Evolutionary conservation across 2,888 invertebrate genomes (phyloP).

Genomic region (Patella ulyssiponensis): DNA sequence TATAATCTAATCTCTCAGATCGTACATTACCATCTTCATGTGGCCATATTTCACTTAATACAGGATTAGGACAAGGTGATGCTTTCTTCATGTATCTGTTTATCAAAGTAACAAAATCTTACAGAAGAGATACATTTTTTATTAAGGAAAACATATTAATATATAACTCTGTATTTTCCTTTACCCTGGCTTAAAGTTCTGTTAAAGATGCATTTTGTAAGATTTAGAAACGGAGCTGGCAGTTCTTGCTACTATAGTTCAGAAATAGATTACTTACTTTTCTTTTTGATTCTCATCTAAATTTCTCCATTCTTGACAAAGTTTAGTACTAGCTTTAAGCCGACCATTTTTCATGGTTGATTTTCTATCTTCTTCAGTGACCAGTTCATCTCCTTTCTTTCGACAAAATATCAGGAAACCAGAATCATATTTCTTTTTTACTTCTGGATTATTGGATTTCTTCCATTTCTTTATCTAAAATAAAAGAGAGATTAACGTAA

Average conservation of each 20-base stretch:
- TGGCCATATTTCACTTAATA: slow-evolving; percentile 80
- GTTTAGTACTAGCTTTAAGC: slow-evolving; percentile 74
- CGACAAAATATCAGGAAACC: slow-evolving; percentile 61
- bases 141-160: too few relatives aligned
- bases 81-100: slow-evolving; percentile 64
- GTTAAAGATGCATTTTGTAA: too few relatives aligned
- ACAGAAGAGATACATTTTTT: too few relatives aligned
- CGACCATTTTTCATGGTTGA: slow-evolving; percentile 32
- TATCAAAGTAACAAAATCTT: too few relatives aligned
- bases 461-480: slow-evolving; percentile 60
- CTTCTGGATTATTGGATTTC: slow-evolving; percentile 38
- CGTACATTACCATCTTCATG: slow-evolving; percentile 86
- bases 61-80: slow-evolving; percentile 78
- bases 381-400: slow-evolving; percentile 25
- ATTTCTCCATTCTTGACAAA: slow-evolving; percentile 80
- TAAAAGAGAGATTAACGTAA: neutral
- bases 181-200: too few relatives aligned
- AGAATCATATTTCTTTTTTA: slow-evolving; percentile 31
- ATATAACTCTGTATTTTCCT: too few relatives aligned
- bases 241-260: too few relatives aligned
- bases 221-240: too few relatives aligned
- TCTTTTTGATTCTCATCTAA: slow-evolving; percentile 77
- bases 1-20: slow-evolving; percentile 78
- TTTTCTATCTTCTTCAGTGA: slow-evolving; percentile 15
- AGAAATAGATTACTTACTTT: slow-evolving; percentile 64